A percentile compares a stretch with the other conserved stretches of the same genome.
Conservation (phyloP, 2,797 vertebrate species). For the Denticeps clupeoides region DNA sequence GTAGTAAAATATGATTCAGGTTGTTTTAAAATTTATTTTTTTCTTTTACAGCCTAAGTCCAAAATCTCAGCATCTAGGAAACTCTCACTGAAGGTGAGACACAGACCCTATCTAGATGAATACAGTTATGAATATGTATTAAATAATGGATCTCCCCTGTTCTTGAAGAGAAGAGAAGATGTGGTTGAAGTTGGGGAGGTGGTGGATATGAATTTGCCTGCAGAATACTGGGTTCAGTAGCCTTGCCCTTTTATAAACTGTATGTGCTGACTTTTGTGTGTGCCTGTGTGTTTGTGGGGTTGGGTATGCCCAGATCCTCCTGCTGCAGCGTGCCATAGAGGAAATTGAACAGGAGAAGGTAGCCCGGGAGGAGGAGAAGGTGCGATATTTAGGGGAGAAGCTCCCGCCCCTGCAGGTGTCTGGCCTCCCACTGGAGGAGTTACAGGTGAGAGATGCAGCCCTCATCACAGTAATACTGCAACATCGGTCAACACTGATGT, state of each 20-base stretch:
- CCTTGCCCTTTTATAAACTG: neutral
- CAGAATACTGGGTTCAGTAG: too few relatives aligned
- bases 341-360: constrained; percentile 70
- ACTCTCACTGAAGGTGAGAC: constrained; percentile 81
- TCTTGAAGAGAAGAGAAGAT: neutral
- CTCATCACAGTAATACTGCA: neutral
- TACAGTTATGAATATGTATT: too few relatives aligned
- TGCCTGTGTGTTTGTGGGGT: neutral
- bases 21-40: neutral
- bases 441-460: constrained; percentile 56
- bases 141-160: too few relatives aligned
- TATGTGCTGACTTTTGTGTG: neutral
- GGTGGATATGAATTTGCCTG: neutral
- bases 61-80: constrained; percentile 87
- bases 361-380: constrained; percentile 67
- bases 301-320: constrained; percentile 61
- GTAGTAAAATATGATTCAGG: neutral
- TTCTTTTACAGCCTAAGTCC: constrained; percentile 66
- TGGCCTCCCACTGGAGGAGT: constrained; percentile 57
- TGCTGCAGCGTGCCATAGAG: constrained; percentile 76
- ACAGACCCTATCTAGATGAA: too few relatives aligned
- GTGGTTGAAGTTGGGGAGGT: neutral
- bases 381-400: constrained; percentile 62
- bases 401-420: constrained; percentile 52
- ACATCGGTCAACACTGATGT: too few relatives aligned